Conservation (phyloP, 2,888 invertebrate species). For the Danaus chrysippus region DNA sequence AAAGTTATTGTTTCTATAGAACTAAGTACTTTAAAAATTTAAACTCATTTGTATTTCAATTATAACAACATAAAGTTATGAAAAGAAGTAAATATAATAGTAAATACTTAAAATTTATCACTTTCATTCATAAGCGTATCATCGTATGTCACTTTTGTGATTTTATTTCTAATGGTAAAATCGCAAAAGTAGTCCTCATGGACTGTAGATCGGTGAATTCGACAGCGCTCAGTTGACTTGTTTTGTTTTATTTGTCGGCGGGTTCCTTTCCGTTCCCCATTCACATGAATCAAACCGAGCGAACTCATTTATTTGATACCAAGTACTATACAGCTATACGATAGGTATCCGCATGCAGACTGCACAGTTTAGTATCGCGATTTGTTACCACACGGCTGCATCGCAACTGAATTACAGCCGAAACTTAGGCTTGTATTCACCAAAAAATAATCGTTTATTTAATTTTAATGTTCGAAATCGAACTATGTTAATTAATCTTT, state of each 20-base stretch:
- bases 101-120: too few species aligned
- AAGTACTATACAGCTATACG: slow-evolving; percentile 52
- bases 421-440: neutral
- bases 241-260: slow-evolving; percentile 70
- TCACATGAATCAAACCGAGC: slow-evolving; percentile 74
- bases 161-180: too few species aligned
- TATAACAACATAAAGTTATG: too few species aligned
- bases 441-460: too few species aligned
- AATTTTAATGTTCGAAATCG: too few species aligned
- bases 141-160: too few species aligned
- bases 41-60: too few species aligned
- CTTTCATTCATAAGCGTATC: too few species aligned
- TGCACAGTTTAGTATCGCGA: slow-evolving; percentile 16
- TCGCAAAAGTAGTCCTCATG: neutral
- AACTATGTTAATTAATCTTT: too few species aligned
- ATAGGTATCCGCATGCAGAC: slow-evolving; percentile 25
- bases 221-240: slow-evolving; percentile 50
- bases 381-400: slow-evolving; percentile 3
- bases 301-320: slow-evolving; percentile 75
- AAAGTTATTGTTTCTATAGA: neutral
- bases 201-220: slow-evolving; percentile 28
- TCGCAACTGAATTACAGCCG: neutral
- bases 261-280: slow-evolving; percentile 69
- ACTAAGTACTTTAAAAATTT: too few species aligned
- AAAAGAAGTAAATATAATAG: too few species aligned